phyloP scores from a whole-genome alignment of 1,140 invertebrate genomes.

The Drosophila teissieri region DNA sequence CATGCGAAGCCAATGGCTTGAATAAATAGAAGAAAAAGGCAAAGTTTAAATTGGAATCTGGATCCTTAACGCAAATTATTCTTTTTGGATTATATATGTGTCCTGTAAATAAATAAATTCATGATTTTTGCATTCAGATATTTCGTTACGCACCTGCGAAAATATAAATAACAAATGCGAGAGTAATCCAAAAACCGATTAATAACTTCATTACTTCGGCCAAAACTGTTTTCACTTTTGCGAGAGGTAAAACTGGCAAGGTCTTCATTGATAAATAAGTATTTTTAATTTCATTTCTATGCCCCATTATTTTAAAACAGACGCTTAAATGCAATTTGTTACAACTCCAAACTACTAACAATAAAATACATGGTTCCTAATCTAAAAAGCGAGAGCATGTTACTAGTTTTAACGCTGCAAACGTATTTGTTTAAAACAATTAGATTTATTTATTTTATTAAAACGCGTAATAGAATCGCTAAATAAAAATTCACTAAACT shows the following conservation, averaged over 20 bases:
- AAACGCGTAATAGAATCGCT: too few relatives aligned
- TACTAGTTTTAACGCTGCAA: too few relatives aligned
- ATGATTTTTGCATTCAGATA: not conserved
- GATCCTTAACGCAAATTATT: constrained; percentile 3
- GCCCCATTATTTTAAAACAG: not conserved
- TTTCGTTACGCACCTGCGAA: not conserved
- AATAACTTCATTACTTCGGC: not conserved
- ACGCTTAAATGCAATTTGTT: constrained; percentile 4
- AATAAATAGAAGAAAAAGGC: not conserved
- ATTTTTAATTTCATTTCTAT: constrained; percentile 1
- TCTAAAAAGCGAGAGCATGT: not conserved
- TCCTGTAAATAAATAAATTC: not conserved
- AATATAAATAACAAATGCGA: not conserved
- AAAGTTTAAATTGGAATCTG: not conserved
- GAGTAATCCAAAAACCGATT: not conserved
- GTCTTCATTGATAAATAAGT: constrained; percentile 7
- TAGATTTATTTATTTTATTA: too few relatives aligned
- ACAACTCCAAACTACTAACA: not conserved
- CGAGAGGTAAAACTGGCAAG: not conserved
- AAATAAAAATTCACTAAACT: too few relatives aligned
- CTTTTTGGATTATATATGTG: not conserved
- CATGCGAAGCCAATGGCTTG: not conserved
- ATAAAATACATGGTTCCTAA: not conserved
- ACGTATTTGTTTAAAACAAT: too few relatives aligned
- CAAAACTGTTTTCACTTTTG: constrained; percentile 1